phyloP scores from a whole-genome alignment of 2,113 vertebrate genomes.

The Melanotaenia duboulayi region DNA sequence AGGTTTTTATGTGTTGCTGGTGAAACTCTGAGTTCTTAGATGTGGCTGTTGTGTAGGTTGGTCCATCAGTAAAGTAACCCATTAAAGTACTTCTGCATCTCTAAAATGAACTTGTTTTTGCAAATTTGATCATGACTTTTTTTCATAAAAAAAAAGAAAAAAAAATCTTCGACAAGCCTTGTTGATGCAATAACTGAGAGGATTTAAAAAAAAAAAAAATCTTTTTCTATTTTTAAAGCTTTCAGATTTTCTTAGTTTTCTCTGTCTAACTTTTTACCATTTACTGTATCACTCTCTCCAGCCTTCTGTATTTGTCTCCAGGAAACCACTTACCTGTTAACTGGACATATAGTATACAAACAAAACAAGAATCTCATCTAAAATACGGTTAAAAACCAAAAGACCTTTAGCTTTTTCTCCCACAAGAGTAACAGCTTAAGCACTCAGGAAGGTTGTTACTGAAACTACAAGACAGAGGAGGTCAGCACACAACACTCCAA shows the following conservation, averaged over 20 bases:
- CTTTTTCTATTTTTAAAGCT: too few species aligned
- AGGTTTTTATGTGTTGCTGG: background rate
- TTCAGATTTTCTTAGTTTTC: too few species aligned
- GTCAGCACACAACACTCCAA: background rate
- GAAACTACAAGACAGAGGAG: conserved; percentile 21
- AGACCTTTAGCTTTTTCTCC: conserved; percentile 4
- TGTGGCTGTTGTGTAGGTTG: background rate
- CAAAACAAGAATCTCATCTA: conserved; percentile 7
- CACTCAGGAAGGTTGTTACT: conserved; percentile 32
- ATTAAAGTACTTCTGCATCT: too few species aligned
- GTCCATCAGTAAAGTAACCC: background rate
- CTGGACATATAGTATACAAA: conserved; percentile 3
- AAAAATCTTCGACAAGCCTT: too few species aligned
- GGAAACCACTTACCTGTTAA: background rate
- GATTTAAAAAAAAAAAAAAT: too few species aligned
- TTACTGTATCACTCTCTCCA: too few species aligned
- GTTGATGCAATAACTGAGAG: too few species aligned
- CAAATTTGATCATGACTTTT: too few species aligned
- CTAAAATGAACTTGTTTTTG: too few species aligned
- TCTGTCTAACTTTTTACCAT: too few species aligned
- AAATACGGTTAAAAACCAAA: conserved; percentile 2
- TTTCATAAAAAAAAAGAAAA: too few species aligned
- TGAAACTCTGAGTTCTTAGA: background rate
- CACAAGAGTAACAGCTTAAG: background rate
- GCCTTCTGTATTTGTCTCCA: background rate